A percentile compares a stretch with the other conserved stretches of the same genome.
These are phyloP conservation scores for Chaetogeoica ovagalla DNA, from an alignment of 2,888 invertebrate species.

Conservation along the genomic window DNA sequence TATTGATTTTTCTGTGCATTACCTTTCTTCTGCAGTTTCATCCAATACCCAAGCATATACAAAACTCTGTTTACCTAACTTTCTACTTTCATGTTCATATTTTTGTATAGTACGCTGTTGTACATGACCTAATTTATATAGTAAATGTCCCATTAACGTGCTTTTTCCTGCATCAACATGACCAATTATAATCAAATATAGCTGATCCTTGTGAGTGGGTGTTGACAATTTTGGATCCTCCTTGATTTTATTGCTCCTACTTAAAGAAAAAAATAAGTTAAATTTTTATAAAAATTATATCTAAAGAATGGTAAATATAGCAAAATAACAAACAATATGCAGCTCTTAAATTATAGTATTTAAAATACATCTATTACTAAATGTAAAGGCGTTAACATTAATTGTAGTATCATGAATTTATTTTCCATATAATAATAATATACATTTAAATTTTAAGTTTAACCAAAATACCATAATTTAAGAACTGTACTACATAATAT, in stretches of 20 bases:
- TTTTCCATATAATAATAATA: neutral
- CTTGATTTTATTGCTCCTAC: constrained; percentile 25
- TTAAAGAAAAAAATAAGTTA: neutral
- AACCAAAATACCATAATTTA: too few species aligned
- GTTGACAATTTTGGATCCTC: constrained; percentile 6
- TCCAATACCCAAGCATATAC: constrained; percentile 99
- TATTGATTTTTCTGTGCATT: constrained; percentile 50
- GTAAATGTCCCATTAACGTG: constrained; percentile 93
- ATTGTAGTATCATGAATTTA: too few species aligned
- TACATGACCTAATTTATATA: constrained; percentile 84
- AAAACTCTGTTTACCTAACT: constrained; percentile 96
- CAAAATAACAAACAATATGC: too few species aligned
- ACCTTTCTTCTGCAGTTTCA: constrained; percentile 95
- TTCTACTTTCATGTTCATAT: constrained; percentile 95
- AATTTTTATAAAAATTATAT: constrained; percentile 16
- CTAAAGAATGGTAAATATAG: too few species aligned
- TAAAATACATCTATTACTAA: too few species aligned
- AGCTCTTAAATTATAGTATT: too few species aligned
- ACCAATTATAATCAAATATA: constrained; percentile 90
- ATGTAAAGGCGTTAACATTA: too few species aligned
- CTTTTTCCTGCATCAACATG: constrained; percentile 98
- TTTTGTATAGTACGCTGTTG: constrained; percentile 90
- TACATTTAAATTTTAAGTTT: too few species aligned
- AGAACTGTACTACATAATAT: too few species aligned
- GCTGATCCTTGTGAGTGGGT: constrained; percentile 67